phyloP scores from a whole-genome alignment of 2,797 vertebrate genomes.

The Ctenosaura bakeri region DNA sequence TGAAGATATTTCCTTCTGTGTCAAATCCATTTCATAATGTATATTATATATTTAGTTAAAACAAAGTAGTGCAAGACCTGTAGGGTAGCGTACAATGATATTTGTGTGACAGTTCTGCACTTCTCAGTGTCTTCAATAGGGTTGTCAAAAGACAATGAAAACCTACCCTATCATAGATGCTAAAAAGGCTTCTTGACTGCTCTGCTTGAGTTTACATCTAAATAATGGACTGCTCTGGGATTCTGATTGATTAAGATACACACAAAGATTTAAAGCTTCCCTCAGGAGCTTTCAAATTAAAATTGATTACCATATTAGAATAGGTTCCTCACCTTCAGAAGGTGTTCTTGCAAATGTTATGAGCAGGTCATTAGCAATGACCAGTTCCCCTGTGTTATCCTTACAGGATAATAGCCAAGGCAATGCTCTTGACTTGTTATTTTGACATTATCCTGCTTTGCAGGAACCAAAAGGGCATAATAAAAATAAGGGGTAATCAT shows the following conservation, averaged over 20 bases:
- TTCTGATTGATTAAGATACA: not conserved
- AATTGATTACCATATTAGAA: conserved; percentile 17
- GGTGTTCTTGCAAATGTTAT: not conserved
- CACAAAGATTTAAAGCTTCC: conserved; percentile 8
- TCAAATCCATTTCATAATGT: not conserved
- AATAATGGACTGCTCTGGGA: conserved; percentile 1
- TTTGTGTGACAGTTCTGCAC: not conserved
- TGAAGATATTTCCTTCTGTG: not conserved
- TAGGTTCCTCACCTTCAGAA: conserved; percentile 10
- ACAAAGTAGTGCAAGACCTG: not conserved
- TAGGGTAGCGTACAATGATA: not conserved
- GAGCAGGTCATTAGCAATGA: not conserved
- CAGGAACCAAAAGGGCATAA: conserved; percentile 35
- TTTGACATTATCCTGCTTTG: not conserved
- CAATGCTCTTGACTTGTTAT: conserved; percentile 3
- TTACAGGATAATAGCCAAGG: conserved; percentile 1
- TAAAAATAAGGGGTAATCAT: conserved; percentile 23
- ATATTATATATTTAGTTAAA: not conserved
- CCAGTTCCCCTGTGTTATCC: not conserved
- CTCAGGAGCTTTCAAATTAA: conserved; percentile 38
- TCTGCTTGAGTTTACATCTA: not conserved
- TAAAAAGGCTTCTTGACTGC: not conserved
- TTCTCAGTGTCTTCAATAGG: not conserved
- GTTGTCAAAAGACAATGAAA: not conserved
- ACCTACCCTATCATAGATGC: not conserved